Percentiles rank a stretch among this genome's conserved stretches.
These are phyloP conservation scores for Capromys pilorides DNA, from an alignment of 2,797 vertebrate genomes.

Conservation along the genomic window DNA sequence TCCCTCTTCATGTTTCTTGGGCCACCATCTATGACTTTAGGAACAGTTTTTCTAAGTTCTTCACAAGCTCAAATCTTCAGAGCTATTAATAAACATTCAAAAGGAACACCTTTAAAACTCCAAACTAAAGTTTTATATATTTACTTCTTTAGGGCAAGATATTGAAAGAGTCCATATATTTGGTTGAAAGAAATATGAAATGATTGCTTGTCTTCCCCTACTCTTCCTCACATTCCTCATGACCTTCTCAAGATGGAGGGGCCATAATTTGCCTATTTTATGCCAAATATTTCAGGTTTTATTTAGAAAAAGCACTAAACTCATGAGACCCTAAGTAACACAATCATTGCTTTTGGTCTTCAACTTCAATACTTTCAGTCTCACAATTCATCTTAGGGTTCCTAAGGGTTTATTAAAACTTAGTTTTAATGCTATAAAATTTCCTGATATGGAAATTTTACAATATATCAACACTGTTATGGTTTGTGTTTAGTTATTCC, in stretches of 20 bases:
- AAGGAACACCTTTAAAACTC: slow-evolving; percentile 60
- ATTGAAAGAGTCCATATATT: slow-evolving; percentile 65
- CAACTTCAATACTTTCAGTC: slow-evolving; percentile 67
- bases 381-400: slow-evolving; percentile 71
- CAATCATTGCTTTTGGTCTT: slow-evolving; percentile 76
- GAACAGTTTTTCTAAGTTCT: slow-evolving; percentile 49
- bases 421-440: neutral
- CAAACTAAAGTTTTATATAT: neutral
- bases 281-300: slow-evolving; percentile 73
- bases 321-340: slow-evolving; percentile 75
- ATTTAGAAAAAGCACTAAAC: slow-evolving; percentile 76
- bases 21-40: slow-evolving; percentile 3
- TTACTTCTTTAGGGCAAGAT: neutral
- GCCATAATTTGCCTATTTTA: slow-evolving; percentile 66
- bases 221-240: slow-evolving; percentile 66
- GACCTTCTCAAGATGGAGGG: neutral
- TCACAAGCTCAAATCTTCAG: slow-evolving; percentile 51
- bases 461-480: neutral
- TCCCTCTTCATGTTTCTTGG: slow-evolving; percentile 43
- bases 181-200: slow-evolving; percentile 68
- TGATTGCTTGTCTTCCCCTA: slow-evolving; percentile 69
- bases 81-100: slow-evolving; percentile 34
- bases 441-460: slow-evolving; percentile 36
- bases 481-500: too few relatives aligned
- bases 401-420: slow-evolving; percentile 58